Base-by-base conservation (phyloP, 2,113 vertebrate genomes). In the Dissostichus mawsoni region DNA sequence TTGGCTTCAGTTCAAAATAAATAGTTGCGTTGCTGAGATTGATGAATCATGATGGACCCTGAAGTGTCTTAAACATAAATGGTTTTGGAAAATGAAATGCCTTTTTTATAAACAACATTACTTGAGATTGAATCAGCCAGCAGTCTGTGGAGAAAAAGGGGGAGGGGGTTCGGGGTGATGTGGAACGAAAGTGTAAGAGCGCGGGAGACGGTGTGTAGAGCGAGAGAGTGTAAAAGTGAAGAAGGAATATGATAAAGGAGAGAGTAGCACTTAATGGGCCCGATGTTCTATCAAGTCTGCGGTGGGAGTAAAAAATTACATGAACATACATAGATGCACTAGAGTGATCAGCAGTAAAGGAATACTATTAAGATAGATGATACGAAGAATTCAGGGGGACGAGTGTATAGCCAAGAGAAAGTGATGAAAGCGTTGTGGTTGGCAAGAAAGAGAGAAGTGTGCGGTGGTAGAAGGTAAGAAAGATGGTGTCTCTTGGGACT, bases 81-180 rank as follows among this genome's bases (percentile, higher is more conserved):
- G 72, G 36, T 76, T 87, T 69, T 72, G 74, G 74, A 81, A 90
- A 91, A 90, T 91, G 61, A 88, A 88, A 85, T 74, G 59, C 51
- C 50, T 84, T 80, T 29, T 83, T 85, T 69, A 87, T 82, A 69
- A 88, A 92, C 77, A 85, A 82, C 67, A 25, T 84, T 90, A 67
- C 78, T 53, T 3, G 67, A 85, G 78, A 92, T 90, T 90, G 84
- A 90, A 85, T 87, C 73, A 88, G 75, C 83, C 79, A 77, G 36
- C 12, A 13, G 74, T 51, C 58, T 82, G 79, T 84, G 74, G 78
- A 81, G 76, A 57, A 69, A 76, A 48, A 8, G 55, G 58, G 29
- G 41, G 3, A 17, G 9, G 11, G 41, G 44, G 18, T 29, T 29
- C 25, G 8, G 36, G 29, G 59, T 13, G 64, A 68, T 65, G 59